A percentile compares a stretch with the other conserved stretches of the same genome.
Evolutionary conservation across 2,888 invertebrate species (phyloP).

Genomic region (Apodemia zela): DNA sequence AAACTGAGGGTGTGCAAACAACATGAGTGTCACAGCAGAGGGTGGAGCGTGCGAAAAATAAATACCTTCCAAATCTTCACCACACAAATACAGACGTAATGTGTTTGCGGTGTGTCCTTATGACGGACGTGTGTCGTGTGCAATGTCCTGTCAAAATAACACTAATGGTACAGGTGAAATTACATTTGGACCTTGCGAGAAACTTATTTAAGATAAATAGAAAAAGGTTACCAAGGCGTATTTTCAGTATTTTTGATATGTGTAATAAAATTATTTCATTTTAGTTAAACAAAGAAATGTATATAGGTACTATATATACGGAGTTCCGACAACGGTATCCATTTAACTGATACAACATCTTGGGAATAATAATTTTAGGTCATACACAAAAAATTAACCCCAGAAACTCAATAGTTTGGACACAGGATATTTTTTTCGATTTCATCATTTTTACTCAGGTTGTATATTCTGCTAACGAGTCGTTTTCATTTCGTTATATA

Average conservation of each 20-base stretch:
- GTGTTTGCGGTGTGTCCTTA: conserved; percentile 66
- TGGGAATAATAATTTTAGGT: no score
- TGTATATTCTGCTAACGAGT: no score
- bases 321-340: no score
- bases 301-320: no score
- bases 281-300: no score
- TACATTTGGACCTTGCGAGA: conserved; percentile 1
- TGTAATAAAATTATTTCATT: no score
- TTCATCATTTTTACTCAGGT: no score
- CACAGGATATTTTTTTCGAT: no score
- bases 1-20: conserved; percentile 55
- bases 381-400: no score
- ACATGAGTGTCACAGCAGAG: conserved; percentile 36
- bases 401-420: no score
- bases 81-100: conserved; percentile 67
- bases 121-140: conserved; percentile 45
- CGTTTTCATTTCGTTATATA: no score
- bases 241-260: neutral
- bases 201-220: conserved; percentile 8
- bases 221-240: neutral
- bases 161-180: conserved; percentile 14
- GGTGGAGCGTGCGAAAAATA: conserved; percentile 53
- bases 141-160: conserved; percentile 23
- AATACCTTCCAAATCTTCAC: conserved; percentile 69
- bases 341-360: no score